Evolutionary conservation across 2,888 invertebrate genomes (phyloP).

Genomic region (Limnephilus marmoratus): DNA sequence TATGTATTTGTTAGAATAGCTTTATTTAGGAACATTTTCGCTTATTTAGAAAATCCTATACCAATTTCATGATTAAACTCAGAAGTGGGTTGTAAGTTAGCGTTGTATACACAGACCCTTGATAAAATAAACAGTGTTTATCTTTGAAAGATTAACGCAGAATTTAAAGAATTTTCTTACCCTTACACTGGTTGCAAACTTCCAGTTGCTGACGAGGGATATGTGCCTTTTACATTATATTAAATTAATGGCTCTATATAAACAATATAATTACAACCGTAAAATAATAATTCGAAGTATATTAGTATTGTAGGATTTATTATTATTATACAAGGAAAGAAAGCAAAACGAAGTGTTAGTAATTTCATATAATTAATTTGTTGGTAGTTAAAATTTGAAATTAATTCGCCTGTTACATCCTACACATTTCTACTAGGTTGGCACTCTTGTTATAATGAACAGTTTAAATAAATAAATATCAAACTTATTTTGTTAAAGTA

Average conservation of each 20-base stretch:
- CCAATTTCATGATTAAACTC: neutral
- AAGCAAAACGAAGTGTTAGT: neutral
- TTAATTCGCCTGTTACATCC: neutral
- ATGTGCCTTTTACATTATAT: neutral
- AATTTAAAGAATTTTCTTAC: neutral
- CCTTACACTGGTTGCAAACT: neutral
- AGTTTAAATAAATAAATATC: too few species aligned
- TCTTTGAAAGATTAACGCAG: constrained; percentile 6
- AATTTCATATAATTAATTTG: neutral
- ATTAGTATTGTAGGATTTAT: neutral
- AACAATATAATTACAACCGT: neutral
- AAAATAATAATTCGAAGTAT: neutral
- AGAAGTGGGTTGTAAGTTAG: neutral
- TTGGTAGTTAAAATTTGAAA: neutral
- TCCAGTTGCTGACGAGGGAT: neutral
- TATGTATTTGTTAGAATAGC: neutral
- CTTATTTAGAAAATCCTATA: neutral
- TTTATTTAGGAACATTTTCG: neutral
- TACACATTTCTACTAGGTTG: too few species aligned
- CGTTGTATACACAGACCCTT: neutral
- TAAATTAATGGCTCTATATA: neutral
- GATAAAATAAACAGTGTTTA: neutral
- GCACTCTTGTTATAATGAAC: too few species aligned
- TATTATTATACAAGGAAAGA: neutral
- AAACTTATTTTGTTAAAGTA: too few species aligned